Conservation (phyloP, 2,888 invertebrate species). For the Plagiodera versicolora region DNA sequence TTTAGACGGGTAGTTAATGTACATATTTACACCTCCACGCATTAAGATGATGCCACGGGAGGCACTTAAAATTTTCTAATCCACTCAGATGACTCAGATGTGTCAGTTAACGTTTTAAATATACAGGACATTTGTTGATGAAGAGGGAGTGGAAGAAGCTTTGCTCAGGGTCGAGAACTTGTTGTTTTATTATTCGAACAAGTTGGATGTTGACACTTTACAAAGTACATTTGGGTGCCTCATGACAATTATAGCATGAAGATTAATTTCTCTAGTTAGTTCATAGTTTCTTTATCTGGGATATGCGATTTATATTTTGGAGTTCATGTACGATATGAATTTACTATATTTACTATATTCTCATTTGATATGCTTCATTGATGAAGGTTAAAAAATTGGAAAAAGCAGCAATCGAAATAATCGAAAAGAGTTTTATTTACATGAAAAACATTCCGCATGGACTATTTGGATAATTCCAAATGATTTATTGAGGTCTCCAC, state of each 20-base stretch:
- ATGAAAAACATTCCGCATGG: too few relatives aligned
- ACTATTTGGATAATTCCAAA: too few relatives aligned
- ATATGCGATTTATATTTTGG: too few relatives aligned
- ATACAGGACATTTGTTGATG: slow-evolving; percentile 10
- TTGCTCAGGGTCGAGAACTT: slow-evolving; percentile 6
- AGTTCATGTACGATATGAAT: too few relatives aligned
- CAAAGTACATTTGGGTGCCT: slow-evolving; percentile 6
- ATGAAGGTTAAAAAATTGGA: too few relatives aligned
- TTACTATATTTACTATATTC: too few relatives aligned
- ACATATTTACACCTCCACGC: slow-evolving; percentile 12
- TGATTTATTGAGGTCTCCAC: too few relatives aligned
- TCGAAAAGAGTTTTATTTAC: too few relatives aligned
- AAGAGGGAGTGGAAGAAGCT: slow-evolving; percentile 7
- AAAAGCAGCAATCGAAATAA: too few relatives aligned
- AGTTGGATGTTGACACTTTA: slow-evolving; percentile 6
- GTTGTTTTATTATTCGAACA: slow-evolving; percentile 6
- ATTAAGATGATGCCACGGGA: slow-evolving; percentile 5
- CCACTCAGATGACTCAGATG: slow-evolving; percentile 11
- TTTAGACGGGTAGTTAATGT: not conserved
- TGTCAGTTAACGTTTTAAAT: slow-evolving; percentile 9
- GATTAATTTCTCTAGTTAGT: not conserved
- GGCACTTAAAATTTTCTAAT: slow-evolving; percentile 12
- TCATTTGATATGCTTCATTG: too few relatives aligned
- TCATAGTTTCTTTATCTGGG: too few relatives aligned
- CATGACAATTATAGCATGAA: not conserved